These are phyloP conservation scores for Phalacrocorax brasilianus DNA, from an alignment of 2,113 vertebrate species.

Conservation along the genomic window DNA sequence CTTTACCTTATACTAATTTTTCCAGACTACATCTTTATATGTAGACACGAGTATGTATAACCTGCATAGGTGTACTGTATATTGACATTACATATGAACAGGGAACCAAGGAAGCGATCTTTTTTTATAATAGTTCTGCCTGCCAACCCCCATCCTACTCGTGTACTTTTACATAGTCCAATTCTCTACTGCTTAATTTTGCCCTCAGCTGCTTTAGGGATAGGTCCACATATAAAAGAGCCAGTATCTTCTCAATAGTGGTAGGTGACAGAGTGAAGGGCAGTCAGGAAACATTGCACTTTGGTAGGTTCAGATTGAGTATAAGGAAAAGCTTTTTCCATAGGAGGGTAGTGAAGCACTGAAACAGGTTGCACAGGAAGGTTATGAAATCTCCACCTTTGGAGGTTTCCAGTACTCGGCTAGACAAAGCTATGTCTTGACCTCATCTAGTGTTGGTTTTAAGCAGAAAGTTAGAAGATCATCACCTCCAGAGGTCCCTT, in stretches of 20 bases:
- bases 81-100: neutral
- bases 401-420: neutral
- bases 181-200: neutral
- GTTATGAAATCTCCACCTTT: neutral
- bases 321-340: neutral
- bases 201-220: fast-evolving
- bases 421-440: neutral
- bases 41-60: neutral
- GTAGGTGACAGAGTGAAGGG: neutral
- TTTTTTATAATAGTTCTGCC: neutral
- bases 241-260: fast-evolving
- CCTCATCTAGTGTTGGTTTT: neutral
- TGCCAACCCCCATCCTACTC: neutral
- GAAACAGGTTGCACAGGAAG: neutral
- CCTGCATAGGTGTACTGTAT: fast-evolving
- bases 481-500: neutral
- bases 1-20: neutral
- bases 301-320: neutral
- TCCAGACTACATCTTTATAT: neutral
- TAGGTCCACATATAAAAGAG: neutral
- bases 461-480: neutral
- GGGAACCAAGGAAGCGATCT: neutral
- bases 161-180: neutral
- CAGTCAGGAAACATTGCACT: fast-evolving
- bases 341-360: neutral